These are phyloP conservation scores for Thumatha senex DNA, from an alignment of 2,888 invertebrate species.

Conservation along the genomic window DNA sequence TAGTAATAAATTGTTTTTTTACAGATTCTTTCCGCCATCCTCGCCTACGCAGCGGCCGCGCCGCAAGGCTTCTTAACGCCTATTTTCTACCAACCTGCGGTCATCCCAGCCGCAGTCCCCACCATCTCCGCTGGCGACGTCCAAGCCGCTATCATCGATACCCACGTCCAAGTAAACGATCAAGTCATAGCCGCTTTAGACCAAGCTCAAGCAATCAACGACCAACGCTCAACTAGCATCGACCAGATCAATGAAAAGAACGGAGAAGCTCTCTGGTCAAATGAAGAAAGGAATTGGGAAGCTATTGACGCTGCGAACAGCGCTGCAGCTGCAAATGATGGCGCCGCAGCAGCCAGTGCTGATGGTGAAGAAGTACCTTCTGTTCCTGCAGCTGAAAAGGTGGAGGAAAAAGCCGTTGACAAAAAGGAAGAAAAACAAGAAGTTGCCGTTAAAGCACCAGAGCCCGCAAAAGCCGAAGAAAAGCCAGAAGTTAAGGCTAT, in stretches of 20 bases:
- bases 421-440: too few species aligned
- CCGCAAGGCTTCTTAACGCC: slow-evolving; percentile 46
- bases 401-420: too few species aligned
- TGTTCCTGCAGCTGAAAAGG: not conserved
- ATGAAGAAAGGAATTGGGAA: slow-evolving; percentile 73
- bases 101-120: slow-evolving; percentile 44
- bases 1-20: slow-evolving; percentile 1
- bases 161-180: slow-evolving; percentile 45
- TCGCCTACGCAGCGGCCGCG: slow-evolving; percentile 65
- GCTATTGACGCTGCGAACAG: slow-evolving; percentile 62
- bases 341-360: slow-evolving; percentile 53
- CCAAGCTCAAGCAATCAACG: slow-evolving; percentile 30
- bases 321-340: slow-evolving; percentile 63
- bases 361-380: slow-evolving; percentile 42
- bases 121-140: slow-evolving; percentile 66
- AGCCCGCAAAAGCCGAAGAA: too few species aligned
- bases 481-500: too few species aligned
- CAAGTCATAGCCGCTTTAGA: slow-evolving; percentile 43
- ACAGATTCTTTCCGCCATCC: slow-evolving; percentile 61
- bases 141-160: slow-evolving; percentile 69
- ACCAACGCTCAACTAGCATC: slow-evolving; percentile 44
- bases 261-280: slow-evolving; percentile 54
- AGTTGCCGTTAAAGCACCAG: too few species aligned
- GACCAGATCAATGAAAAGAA: slow-evolving; percentile 56
- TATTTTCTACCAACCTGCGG: slow-evolving; percentile 26